These are phyloP conservation scores for Lagopus muta DNA, from an alignment of 2,113 vertebrate species.

Conservation along the genomic window DNA sequence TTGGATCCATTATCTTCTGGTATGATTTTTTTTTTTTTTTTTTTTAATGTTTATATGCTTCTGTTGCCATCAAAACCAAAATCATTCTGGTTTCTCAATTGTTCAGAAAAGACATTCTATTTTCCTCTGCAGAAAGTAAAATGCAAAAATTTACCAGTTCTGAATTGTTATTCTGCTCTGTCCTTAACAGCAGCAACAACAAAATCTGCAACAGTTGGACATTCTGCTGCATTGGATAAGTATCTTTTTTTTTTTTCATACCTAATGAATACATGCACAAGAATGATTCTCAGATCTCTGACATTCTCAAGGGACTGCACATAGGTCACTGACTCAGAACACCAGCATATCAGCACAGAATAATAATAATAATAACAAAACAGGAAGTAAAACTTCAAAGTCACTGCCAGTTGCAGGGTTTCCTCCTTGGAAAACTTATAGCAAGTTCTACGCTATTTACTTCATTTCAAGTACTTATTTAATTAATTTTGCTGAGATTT, in stretches of 20 bases:
- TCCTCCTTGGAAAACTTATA: slow-evolving; percentile 62
- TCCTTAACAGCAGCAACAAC: background rate
- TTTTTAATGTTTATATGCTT: background rate
- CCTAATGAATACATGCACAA: slow-evolving; percentile 68
- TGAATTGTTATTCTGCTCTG: background rate
- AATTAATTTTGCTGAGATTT: slow-evolving; percentile 64
- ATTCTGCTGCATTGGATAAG: slow-evolving; percentile 69
- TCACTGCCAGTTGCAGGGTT: slow-evolving; percentile 43
- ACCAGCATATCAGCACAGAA: slow-evolving; percentile 47
- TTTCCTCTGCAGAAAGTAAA: slow-evolving; percentile 18
- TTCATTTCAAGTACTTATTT: slow-evolving; percentile 65
- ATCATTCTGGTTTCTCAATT: slow-evolving; percentile 28
- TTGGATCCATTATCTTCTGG: no score
- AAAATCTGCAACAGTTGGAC: slow-evolving; percentile 51
- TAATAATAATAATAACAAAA: slow-evolving; percentile 22
- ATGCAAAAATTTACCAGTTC: background rate
- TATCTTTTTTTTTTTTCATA: slow-evolving; percentile 40
- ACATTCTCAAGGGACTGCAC: slow-evolving; percentile 59
- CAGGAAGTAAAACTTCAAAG: slow-evolving; percentile 64
- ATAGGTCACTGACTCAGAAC: slow-evolving; percentile 62
- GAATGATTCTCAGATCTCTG: slow-evolving; percentile 72
- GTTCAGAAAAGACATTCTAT: slow-evolving; percentile 6
- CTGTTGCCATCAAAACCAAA: background rate
- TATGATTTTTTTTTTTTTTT: background rate
- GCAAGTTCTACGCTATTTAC: slow-evolving; percentile 58